These are phyloP conservation scores for Pangasius krempfi DNA, from an alignment of 2,797 vertebrate genomes.

Conservation along the genomic window DNA sequence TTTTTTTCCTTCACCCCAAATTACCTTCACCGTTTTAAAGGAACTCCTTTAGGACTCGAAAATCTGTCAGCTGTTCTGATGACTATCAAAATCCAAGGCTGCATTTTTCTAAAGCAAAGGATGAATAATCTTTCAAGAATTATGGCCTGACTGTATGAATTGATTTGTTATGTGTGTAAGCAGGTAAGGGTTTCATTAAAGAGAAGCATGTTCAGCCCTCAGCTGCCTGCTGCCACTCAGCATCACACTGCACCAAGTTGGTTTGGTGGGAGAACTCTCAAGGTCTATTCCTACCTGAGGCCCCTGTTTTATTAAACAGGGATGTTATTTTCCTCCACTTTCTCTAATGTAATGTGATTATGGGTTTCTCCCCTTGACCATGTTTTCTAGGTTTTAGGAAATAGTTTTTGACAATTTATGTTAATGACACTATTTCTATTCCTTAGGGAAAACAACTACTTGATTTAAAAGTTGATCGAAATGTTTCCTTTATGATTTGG, in stretches of 20 bases:
- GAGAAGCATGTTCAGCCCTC: constrained; percentile 39
- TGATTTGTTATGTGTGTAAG: constrained; percentile 38
- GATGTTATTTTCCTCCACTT: neutral
- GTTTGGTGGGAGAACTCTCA: constrained; percentile 47
- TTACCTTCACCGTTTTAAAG: neutral
- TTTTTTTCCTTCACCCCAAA: neutral
- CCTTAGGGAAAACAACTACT: neutral
- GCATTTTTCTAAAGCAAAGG: constrained; percentile 29
- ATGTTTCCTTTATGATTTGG: constrained; percentile 21
- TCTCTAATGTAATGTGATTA: constrained; percentile 26
- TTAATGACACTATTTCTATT: constrained; percentile 3
- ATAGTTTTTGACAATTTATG: neutral
- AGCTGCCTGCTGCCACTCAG: constrained; percentile 48
- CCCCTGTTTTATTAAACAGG: constrained; percentile 38
- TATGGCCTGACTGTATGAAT: constrained; percentile 3
- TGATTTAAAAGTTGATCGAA: constrained; percentile 8
- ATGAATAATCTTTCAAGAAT: constrained; percentile 27
- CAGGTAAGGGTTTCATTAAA: constrained; percentile 50
- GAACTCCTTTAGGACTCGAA: neutral
- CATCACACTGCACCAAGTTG: constrained; percentile 18
- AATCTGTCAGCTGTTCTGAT: neutral
- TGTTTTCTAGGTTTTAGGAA: neutral
- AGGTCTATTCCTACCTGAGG: constrained; percentile 54
- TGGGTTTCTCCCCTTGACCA: neutral
- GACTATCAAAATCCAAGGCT: neutral